phyloP scores from a whole-genome alignment of 2,797 vertebrate genomes.

The Sebastes alutus region DNA sequence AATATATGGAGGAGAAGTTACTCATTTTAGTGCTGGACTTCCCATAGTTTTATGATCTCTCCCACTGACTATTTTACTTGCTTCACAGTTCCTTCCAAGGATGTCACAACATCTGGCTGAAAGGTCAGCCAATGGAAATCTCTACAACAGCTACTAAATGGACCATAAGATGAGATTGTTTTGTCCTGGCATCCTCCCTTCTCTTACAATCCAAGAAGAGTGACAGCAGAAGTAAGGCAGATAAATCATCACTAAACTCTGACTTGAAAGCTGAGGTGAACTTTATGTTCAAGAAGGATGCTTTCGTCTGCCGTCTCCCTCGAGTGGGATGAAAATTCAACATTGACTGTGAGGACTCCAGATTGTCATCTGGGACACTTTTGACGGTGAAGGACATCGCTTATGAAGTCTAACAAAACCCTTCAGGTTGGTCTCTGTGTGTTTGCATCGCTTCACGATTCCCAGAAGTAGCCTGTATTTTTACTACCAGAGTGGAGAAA shows the following conservation, averaged over 20 bases:
- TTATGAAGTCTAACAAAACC: neutral
- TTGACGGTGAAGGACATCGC: neutral
- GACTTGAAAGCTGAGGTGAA: neutral
- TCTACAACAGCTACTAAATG: neutral
- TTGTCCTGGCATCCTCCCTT: neutral
- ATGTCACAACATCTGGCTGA: too few species aligned
- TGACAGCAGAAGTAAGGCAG: neutral
- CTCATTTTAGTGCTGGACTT: too few species aligned
- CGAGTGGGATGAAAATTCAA: neutral
- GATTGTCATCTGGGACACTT: neutral
- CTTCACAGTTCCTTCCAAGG: neutral
- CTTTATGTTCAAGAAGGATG: neutral
- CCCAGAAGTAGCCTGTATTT: neutral
- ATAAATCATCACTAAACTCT: neutral
- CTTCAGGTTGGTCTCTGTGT: conserved; percentile 8
- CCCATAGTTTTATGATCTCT: too few species aligned
- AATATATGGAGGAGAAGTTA: too few species aligned
- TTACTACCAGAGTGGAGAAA: neutral
- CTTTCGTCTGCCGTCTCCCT: neutral
- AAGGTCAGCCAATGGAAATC: too few species aligned
- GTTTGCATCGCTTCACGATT: conserved; percentile 5
- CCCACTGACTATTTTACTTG: too few species aligned
- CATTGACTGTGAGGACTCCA: neutral
- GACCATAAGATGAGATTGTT: neutral
- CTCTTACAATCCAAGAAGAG: neutral